Conservation (phyloP, 2,797 vertebrate genomes). For the Sternarchorhynchus goeldii region DNA sequence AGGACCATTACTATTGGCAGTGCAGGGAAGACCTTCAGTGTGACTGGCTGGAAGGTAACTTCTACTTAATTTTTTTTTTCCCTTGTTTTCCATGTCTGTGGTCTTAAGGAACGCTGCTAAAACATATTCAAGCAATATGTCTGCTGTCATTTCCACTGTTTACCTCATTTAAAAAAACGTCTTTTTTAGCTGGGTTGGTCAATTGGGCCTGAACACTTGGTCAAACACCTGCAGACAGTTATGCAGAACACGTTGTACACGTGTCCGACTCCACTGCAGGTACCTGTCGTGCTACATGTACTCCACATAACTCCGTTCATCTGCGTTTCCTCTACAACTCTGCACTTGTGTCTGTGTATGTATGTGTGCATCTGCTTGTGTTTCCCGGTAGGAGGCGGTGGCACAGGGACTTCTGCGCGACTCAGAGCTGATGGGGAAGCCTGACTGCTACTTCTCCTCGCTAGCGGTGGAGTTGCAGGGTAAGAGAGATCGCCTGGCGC, state of each 20-base stretch:
- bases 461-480: conserved; percentile 84
- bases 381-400: conserved; percentile 84
- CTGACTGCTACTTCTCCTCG: conserved; percentile 90
- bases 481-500: conserved; percentile 87
- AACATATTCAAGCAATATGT: too few species aligned
- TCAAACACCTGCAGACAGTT: conserved; percentile 93
- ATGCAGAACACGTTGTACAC: conserved; percentile 91
- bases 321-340: not conserved
- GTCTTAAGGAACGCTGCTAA: not conserved
- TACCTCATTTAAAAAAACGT: too few species aligned
- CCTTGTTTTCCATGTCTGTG: not conserved
- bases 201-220: conserved; percentile 86
- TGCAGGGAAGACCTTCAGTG: conserved; percentile 92
- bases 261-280: conserved; percentile 93
- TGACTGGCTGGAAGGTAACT: conserved; percentile 95
- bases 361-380: not conserved
- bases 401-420: conserved; percentile 84
- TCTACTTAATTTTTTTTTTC: not conserved
- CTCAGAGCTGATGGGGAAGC: conserved; percentile 82
- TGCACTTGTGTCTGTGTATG: not conserved
- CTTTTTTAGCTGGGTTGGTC: conserved; percentile 90
- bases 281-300: conserved; percentile 48
- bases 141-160: not conserved
- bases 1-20: conserved; percentile 92
- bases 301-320: not conserved